These are phyloP conservation scores for Misgurnus anguillicaudatus DNA, from an alignment of 2,113 vertebrate species.

Conservation along the genomic window DNA sequence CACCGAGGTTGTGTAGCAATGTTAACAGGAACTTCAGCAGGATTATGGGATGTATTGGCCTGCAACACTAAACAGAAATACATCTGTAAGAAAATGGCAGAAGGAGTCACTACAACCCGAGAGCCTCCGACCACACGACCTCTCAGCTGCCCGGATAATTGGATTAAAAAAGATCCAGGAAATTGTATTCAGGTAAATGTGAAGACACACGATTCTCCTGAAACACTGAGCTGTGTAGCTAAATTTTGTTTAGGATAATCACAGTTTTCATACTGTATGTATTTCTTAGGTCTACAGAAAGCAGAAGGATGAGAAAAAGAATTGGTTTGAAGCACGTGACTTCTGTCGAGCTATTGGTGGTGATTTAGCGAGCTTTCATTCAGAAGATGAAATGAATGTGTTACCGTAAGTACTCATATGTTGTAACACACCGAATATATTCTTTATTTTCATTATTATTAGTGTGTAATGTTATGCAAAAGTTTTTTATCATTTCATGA, in stretches of 20 bases:
- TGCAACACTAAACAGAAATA: slow-evolving; percentile 88
- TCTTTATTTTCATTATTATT: no score
- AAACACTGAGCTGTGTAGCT: no score
- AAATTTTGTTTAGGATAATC: no score
- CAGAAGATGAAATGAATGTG: slow-evolving; percentile 35
- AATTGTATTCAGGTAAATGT: slow-evolving; percentile 82
- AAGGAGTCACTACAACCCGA: slow-evolving; percentile 79
- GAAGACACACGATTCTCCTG: not conserved
- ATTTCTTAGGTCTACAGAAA: slow-evolving; percentile 61
- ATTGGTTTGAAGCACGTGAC: slow-evolving; percentile 82
- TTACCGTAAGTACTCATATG: slow-evolving; percentile 55
- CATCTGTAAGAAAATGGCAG: slow-evolving; percentile 86
- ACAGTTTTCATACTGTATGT: not conserved
- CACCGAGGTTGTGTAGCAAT: slow-evolving; percentile 87
- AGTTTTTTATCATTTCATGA: no score
- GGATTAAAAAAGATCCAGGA: slow-evolving; percentile 68
- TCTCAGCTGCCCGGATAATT: slow-evolving; percentile 78
- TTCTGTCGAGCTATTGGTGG: slow-evolving; percentile 86
- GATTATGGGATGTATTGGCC: slow-evolving; percentile 89
- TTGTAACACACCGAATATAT: no score
- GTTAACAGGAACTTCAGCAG: slow-evolving; percentile 85
- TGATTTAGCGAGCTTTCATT: slow-evolving; percentile 79
- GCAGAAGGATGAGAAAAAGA: slow-evolving; percentile 66
- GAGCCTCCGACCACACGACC: slow-evolving; percentile 79
- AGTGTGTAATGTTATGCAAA: no score